Conservation (phyloP, 2,113 vertebrate species). For the Gadus chalcogrammus region DNA sequence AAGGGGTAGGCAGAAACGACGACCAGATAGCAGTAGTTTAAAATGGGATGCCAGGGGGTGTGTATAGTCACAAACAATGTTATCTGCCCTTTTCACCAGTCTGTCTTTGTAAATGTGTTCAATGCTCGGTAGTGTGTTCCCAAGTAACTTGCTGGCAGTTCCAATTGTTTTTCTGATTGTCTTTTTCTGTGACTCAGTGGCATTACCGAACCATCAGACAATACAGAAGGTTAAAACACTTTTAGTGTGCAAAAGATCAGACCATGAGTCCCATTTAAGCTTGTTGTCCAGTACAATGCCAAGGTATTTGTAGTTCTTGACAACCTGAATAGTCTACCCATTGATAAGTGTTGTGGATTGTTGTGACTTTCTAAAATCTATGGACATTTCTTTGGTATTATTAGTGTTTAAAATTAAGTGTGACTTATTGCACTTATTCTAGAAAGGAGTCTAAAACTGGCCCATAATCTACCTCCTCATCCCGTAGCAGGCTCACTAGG, state of each 20-base stretch:
- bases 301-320: neutral
- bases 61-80: no score
- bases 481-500: neutral
- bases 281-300: neutral
- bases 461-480: neutral
- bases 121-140: no score
- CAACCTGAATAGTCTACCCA: neutral
- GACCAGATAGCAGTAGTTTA: no score
- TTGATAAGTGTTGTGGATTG: neutral
- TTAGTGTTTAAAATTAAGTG: neutral
- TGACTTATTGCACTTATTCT: neutral
- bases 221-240: no score
- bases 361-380: neutral
- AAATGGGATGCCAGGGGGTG: no score
- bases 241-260: neutral
- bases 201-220: no score
- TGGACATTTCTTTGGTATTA: neutral
- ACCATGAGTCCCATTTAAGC: neutral
- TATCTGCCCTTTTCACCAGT: no score
- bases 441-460: neutral
- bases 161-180: no score
- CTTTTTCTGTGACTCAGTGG: no score
- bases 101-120: no score
- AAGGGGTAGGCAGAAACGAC: no score
- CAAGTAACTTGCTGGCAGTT: no score